A percentile compares a stretch with the other conserved stretches of the same genome.
Evolutionary conservation across 2,113 vertebrate genomes (phyloP).

Genomic region (Pterocles burchelli): DNA sequence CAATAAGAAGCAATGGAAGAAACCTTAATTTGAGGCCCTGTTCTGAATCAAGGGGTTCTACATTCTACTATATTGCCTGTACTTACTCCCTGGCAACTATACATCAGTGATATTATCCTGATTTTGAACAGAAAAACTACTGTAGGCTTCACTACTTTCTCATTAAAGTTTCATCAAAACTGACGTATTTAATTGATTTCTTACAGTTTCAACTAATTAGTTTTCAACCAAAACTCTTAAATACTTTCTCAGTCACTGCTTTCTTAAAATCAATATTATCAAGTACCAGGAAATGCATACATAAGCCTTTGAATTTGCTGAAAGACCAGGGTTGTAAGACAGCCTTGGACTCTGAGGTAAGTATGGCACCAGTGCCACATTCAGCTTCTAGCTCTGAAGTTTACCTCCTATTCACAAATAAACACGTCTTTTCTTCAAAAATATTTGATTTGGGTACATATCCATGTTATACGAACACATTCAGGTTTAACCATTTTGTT

Average conservation of each 20-base stretch:
- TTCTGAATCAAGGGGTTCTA: neutral
- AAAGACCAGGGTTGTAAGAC: neutral
- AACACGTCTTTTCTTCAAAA: neutral
- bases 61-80: neutral
- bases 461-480: neutral
- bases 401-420: neutral
- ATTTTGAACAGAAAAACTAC: neutral
- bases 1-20: neutral
- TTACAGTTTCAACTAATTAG: neutral
- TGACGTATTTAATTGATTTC: neutral
- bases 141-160: neutral
- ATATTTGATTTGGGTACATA: neutral
- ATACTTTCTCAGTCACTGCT: neutral
- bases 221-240: neutral
- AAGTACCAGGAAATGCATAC: neutral
- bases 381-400: neutral
- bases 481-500: neutral
- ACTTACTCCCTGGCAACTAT: neutral
- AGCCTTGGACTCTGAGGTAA: neutral
- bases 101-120: neutral
- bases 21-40: neutral
- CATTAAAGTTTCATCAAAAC: neutral
- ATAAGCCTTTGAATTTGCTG: neutral
- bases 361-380: accelerated
- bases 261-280: neutral